These are phyloP conservation scores for Ictidomys tridecemlineatus DNA, from an alignment of 2,113 vertebrate species.

Conservation along the genomic window DNA sequence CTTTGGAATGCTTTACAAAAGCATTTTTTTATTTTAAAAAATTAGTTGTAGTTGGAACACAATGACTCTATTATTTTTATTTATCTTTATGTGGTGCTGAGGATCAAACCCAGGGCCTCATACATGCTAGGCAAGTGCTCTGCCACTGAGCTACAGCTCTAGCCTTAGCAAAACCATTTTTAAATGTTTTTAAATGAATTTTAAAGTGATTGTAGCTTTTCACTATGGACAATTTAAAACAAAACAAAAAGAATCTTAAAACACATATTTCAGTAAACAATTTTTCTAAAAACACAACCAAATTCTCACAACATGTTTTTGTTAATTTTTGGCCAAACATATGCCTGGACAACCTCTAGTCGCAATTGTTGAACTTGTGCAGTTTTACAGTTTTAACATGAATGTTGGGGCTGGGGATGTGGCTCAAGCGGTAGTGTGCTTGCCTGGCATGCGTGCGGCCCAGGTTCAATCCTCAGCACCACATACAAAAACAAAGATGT, in stretches of 20 bases:
- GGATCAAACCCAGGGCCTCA: too few relatives aligned
- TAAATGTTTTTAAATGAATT: neutral
- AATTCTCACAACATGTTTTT: neutral
- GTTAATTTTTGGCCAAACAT: neutral
- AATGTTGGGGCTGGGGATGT: neutral
- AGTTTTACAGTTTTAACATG: neutral
- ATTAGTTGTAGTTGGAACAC: too few relatives aligned
- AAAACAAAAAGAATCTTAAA: neutral
- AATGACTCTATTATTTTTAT: too few relatives aligned
- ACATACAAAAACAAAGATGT: too few relatives aligned
- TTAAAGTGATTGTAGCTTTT: neutral
- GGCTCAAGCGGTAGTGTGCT: too few relatives aligned
- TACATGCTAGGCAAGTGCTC: too few relatives aligned
- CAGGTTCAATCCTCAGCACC: too few relatives aligned
- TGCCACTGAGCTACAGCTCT: too few relatives aligned
- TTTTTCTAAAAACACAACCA: neutral
- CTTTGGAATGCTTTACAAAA: neutral
- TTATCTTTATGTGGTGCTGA: too few relatives aligned
- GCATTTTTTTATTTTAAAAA: too few relatives aligned
- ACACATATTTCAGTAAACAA: neutral
- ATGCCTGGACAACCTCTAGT: neutral
- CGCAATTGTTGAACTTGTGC: neutral
- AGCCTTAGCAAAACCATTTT: neutral
- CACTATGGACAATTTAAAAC: neutral
- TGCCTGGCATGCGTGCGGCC: too few relatives aligned